Percentiles rank a stretch among this genome's conserved stretches.
phyloP scores from a whole-genome alignment of 2,888 invertebrate genomes.

The Leptinotarsa rubiginosa region DNA sequence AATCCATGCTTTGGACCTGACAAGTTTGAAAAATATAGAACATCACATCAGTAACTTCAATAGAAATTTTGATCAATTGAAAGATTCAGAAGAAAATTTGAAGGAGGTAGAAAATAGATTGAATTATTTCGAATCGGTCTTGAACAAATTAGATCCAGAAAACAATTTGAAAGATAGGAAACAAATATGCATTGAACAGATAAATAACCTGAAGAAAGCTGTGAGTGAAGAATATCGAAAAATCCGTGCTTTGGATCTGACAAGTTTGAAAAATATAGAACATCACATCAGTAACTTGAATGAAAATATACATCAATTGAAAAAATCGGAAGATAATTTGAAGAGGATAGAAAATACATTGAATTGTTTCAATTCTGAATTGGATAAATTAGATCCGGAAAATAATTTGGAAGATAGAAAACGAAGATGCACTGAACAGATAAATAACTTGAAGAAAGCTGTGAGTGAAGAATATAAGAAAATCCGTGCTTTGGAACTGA shows the following conservation, averaged over 20 bases:
- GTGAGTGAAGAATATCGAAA: background rate
- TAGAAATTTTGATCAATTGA: background rate
- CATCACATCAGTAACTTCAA: background rate
- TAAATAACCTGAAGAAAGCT: background rate
- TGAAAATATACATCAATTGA: background rate
- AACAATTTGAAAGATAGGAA: background rate
- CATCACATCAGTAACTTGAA: background rate
- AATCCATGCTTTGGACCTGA: background rate
- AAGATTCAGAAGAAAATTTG: background rate
- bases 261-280: constrained; percentile 1
- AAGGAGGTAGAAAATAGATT: background rate
- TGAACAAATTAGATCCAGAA: background rate
- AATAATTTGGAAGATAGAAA: background rate
- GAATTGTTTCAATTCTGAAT: background rate
- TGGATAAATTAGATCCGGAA: background rate
- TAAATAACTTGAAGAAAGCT: background rate
- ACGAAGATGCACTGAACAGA: background rate
- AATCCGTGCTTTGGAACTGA: background rate
- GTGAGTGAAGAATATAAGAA: background rate
- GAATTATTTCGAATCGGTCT: background rate
- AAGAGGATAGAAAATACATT: background rate
- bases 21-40: background rate
- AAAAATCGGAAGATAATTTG: background rate
- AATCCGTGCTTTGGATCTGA: background rate
- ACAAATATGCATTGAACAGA: background rate